Base-by-base conservation (phyloP, 2,888 invertebrate genomes). In the Trilocha varians region DNA sequence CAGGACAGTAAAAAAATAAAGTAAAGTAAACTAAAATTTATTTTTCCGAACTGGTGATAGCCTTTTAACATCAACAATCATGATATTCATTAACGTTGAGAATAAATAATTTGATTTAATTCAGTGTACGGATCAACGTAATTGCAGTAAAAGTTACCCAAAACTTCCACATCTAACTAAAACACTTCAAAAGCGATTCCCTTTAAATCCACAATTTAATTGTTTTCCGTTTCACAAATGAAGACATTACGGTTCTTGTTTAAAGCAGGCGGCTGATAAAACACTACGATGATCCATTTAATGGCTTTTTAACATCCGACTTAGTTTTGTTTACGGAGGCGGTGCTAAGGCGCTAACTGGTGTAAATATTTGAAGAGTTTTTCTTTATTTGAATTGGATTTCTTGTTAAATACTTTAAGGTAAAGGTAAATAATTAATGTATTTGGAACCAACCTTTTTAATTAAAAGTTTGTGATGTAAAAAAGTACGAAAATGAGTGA, bases 201-300 rank as follows among this genome's bases (percentile, higher is more conserved):
- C 47, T 46, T 46, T 44, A 43, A 46, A 48, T 46, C 38, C 40
- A 40, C 43, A 39, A 54, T 58, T 54, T 49, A 45, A 57, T 59
- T 49, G 53, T 55, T 50, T 45, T 46, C 48, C 53, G 56, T 61
- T 65, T 60, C 62, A 60, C 57, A 65, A 68, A 71, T 72, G 52
- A 70, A 72, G 72, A 70, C 70, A 64, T 71, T 64, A 51, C 43
- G 50, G 46, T 47, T 16, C 37, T 9, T 45, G 45, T 11, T 25
- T 25, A 25, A 25, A 5, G 25, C 8, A 25, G 25, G 25, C 25
- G 25, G 25, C 25, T 25, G 25, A 25, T 25, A 25, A 25, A 25
- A 25, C 25, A 25, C 25, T n/a, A 25, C 25, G 25, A 6, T 11
- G 25, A 5, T 9, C 25, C 25, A 6, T 25, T 25, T 25, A 25